A percentile compares a stretch with the other conserved stretches of the same genome.
Evolutionary conservation across 64 coral and sea anemone species (phyloP).

Genomic region (Catalaphyllia jardinei): DNA sequence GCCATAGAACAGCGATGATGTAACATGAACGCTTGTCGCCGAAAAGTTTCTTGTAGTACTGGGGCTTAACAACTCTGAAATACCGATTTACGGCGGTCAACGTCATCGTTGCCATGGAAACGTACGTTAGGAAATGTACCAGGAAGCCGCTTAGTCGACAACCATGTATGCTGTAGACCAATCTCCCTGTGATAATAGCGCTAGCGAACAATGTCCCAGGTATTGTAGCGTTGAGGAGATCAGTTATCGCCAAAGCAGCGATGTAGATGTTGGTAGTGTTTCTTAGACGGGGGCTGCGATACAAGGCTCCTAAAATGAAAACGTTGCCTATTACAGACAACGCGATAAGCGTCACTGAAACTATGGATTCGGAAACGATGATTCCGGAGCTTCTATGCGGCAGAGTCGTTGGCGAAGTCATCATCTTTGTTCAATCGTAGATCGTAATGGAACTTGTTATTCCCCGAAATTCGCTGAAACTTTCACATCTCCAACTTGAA

Average conservation of each 20-base stretch:
- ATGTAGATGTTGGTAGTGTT: conserved; percentile 32
- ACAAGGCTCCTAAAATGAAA: conserved; percentile 9
- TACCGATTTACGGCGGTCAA: conserved; percentile 32
- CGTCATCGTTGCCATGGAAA: conserved; percentile 41
- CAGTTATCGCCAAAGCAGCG: not conserved
- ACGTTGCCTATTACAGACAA: conserved; percentile 17
- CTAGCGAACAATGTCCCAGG: conserved; percentile 38
- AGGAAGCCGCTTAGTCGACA: conserved; percentile 30
- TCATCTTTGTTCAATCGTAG: not conserved
- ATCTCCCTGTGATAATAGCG: not conserved
- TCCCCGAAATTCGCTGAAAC: no score
- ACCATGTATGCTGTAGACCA: not conserved
- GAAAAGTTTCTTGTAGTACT: not conserved
- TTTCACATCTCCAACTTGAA: no score
- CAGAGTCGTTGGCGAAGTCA: not conserved
- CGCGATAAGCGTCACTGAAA: not conserved
- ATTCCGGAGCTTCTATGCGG: conserved; percentile 18
- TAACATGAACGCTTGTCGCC: not conserved
- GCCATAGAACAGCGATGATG: conserved; percentile 12
- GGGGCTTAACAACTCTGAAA: conserved; percentile 23
- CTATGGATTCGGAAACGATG: conserved; percentile 1
- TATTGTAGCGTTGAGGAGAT: conserved; percentile 11
- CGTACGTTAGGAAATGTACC: conserved; percentile 29
- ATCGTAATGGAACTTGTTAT: not conserved
- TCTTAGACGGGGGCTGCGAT: conserved; percentile 8